Conservation (phyloP, 2,888 invertebrate species). For the Hipparchia sbordonii region DNA sequence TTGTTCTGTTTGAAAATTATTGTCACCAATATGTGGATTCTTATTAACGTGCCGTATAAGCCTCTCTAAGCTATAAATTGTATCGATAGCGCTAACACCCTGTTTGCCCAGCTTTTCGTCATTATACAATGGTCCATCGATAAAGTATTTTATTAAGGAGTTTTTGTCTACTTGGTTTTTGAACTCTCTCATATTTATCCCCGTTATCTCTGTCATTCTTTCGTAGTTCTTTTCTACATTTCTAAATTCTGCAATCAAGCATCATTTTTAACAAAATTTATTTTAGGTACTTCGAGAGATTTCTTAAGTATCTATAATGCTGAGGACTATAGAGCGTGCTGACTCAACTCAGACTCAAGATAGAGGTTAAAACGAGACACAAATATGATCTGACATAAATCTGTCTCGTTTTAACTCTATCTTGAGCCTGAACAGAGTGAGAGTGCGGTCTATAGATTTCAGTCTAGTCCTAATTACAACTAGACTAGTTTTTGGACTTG, state of each 20-base stretch:
- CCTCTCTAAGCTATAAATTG: slow-evolving; percentile 58
- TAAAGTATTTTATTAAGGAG: slow-evolving; percentile 61
- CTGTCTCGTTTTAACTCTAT: too few species aligned
- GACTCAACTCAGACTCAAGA: too few species aligned
- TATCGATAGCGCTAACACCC: slow-evolving; percentile 58
- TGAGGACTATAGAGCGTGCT: too few species aligned
- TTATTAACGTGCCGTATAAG: slow-evolving; percentile 59
- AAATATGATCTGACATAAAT: too few species aligned
- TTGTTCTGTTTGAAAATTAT: slow-evolving; percentile 3
- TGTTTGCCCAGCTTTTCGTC: slow-evolving; percentile 55
- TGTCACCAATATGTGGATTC: slow-evolving; percentile 46
- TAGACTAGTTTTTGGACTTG: too few species aligned
- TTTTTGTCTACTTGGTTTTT: slow-evolving; percentile 61
- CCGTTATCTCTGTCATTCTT: slow-evolving; percentile 64
- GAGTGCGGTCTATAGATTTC: too few species aligned
- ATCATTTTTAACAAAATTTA: background rate
- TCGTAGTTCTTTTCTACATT: slow-evolving; percentile 55
- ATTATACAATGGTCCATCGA: slow-evolving; percentile 60
- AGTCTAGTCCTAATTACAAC: too few species aligned
- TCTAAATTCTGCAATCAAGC: slow-evolving; percentile 54
- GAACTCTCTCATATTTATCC: slow-evolving; percentile 60
- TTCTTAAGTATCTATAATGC: too few species aligned
- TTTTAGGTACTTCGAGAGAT: too few species aligned
- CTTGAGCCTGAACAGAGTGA: too few species aligned
- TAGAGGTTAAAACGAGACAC: too few species aligned